Evolutionary conservation across 2,113 vertebrate species (phyloP).

Genomic region (Xenus cinereus): DNA sequence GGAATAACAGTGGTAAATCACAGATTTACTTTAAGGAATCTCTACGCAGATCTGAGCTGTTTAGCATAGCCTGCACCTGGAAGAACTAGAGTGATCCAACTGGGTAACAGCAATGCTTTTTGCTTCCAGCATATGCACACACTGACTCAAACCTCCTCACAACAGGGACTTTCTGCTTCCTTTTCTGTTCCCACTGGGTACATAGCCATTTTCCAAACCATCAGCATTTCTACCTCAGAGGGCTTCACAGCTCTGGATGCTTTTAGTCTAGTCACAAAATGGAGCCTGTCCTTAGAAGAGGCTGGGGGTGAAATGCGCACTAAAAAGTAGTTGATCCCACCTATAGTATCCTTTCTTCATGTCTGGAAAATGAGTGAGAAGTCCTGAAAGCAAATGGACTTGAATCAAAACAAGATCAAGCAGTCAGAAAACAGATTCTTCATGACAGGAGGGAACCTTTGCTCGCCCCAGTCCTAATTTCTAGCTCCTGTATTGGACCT

Average conservation of each 20-base stretch:
- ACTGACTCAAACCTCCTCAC: background rate
- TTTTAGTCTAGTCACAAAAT: background rate
- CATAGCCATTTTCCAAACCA: background rate
- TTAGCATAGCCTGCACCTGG: background rate
- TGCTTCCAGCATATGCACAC: background rate
- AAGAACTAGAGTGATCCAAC: background rate
- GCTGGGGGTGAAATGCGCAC: background rate
- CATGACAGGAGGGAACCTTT: background rate
- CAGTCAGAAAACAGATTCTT: background rate
- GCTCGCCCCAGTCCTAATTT: background rate
- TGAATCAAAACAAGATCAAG: background rate
- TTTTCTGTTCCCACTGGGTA: background rate
- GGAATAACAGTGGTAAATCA: background rate
- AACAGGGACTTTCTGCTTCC: background rate
- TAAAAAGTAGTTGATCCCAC: background rate
- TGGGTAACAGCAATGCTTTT: background rate
- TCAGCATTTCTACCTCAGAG: background rate
- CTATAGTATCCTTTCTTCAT: background rate
- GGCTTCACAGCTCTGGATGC: background rate
- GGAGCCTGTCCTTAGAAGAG: background rate
- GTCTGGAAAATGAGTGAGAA: background rate
- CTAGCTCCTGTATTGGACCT: background rate
- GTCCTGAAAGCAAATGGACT: background rate
- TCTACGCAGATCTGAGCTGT: background rate
- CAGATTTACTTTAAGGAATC: background rate